Conservation (phyloP, 2,797 vertebrate genomes). For the Muscicapa comitata region DNA sequence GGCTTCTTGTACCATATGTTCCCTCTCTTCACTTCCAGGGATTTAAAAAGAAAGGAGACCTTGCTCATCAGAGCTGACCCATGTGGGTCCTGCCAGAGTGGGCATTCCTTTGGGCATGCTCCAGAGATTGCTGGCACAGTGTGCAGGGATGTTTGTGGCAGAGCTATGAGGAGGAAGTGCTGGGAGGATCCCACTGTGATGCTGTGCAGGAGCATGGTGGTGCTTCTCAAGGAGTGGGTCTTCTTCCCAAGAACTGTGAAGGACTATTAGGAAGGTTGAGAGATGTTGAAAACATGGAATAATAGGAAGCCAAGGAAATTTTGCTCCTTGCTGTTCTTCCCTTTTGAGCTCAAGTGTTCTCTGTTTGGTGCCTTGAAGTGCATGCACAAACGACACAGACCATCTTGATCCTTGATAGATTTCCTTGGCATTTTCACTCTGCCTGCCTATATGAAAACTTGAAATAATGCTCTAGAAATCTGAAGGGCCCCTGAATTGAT, state of each 20-base stretch:
- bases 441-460: not conserved
- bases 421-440: not conserved
- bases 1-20: not conserved
- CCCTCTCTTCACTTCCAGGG: not conserved
- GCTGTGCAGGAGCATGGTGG: not conserved
- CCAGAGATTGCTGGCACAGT: rapidly evolving
- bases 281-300: not conserved
- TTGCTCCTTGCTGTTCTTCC: not conserved
- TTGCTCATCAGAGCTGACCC: not conserved
- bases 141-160: not conserved
- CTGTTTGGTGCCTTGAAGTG: not conserved
- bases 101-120: rapidly evolving
- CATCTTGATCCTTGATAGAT: not conserved
- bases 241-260: not conserved
- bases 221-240: not conserved
- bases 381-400: not conserved
- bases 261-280: not conserved
- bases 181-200: not conserved
- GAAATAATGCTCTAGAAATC: not conserved
- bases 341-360: not conserved
- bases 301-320: not conserved
- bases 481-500: not conserved
- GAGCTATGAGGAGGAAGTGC: not conserved
- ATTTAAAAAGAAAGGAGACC: not conserved
- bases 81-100: not conserved